These are phyloP conservation scores for Campoletis sonorensis DNA, from an alignment of 1,140 invertebrate species.

Conservation along the genomic window DNA sequence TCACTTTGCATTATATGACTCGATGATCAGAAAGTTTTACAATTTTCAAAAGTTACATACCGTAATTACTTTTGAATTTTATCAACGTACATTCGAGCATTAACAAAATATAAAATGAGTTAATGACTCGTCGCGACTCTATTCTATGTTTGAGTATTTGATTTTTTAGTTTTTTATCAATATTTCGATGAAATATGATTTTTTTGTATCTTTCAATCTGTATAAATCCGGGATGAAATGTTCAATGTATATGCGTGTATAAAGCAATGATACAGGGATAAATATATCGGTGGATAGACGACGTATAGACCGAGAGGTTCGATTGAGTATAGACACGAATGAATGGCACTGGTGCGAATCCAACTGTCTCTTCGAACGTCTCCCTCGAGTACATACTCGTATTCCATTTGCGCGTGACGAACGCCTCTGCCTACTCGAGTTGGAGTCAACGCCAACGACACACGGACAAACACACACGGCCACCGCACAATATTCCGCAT, in stretches of 20 bases:
- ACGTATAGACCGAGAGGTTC: neutral
- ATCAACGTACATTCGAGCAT: no score
- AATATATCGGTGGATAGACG: neutral
- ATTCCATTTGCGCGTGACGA: slow-evolving; percentile 45
- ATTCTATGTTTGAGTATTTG: no score
- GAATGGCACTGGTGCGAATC: slow-evolving; percentile 34
- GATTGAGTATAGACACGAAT: slow-evolving; percentile 16
- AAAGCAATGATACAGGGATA: neutral
- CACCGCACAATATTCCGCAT: neutral
- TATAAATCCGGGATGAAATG: neutral
- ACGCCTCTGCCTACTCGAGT: slow-evolving; percentile 36
- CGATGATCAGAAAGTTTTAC: no score
- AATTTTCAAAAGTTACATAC: no score
- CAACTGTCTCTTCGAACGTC: slow-evolving; percentile 22
- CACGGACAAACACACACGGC: neutral
- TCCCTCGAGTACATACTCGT: slow-evolving; percentile 40
- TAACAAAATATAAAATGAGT: no score
- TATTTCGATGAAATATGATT: neutral
- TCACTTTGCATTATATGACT: slow-evolving; percentile 5
- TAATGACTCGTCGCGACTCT: no score
- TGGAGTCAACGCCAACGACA: neutral
- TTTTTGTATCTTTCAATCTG: neutral
- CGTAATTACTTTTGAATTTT: no score
- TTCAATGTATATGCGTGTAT: neutral
- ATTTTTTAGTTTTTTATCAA: no score